Percentiles rank a stretch among this genome's conserved stretches.
phyloP scores from a whole-genome alignment of 2,797 vertebrate species.

The Megalops cyprinoides region DNA sequence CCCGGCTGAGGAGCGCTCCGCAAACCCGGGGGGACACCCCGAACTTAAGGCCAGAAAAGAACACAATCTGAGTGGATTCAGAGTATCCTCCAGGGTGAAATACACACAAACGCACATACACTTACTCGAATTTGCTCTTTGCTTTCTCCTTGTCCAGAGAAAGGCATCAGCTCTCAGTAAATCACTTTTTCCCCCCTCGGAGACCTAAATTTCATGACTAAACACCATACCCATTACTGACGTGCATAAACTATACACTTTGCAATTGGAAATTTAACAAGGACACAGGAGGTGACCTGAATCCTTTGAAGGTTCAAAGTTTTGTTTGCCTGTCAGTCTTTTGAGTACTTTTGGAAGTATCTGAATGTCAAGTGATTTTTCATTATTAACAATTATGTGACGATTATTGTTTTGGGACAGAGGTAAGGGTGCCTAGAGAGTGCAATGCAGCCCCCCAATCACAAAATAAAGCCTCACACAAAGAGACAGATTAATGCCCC shows the following conservation, averaged over 20 bases:
- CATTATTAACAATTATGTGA: background rate
- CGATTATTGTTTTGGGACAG: background rate
- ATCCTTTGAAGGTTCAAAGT: background rate
- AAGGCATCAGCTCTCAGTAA: background rate
- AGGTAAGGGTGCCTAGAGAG: background rate
- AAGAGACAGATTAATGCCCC: too few species aligned
- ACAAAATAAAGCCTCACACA: too few species aligned
- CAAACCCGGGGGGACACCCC: background rate
- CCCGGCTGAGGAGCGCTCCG: conserved; percentile 50
- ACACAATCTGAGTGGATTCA: conserved; percentile 2
- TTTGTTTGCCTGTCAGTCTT: background rate
- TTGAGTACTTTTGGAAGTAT: background rate
- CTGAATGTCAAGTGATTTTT: background rate
- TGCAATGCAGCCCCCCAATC: too few species aligned
- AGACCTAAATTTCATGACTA: background rate
- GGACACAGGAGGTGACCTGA: background rate
- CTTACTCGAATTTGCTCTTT: too few species aligned
- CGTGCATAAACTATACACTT: background rate
- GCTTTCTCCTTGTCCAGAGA: too few species aligned
- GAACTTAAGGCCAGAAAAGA: conserved; percentile 3
- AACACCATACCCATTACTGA: background rate
- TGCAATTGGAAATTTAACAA: background rate
- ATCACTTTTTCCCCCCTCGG: background rate
- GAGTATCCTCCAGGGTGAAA: background rate
- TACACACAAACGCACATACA: background rate